These are phyloP conservation scores for Acanthococcus lagerstroemiae DNA, from an alignment of 2,888 invertebrate species.

Conservation along the genomic window DNA sequence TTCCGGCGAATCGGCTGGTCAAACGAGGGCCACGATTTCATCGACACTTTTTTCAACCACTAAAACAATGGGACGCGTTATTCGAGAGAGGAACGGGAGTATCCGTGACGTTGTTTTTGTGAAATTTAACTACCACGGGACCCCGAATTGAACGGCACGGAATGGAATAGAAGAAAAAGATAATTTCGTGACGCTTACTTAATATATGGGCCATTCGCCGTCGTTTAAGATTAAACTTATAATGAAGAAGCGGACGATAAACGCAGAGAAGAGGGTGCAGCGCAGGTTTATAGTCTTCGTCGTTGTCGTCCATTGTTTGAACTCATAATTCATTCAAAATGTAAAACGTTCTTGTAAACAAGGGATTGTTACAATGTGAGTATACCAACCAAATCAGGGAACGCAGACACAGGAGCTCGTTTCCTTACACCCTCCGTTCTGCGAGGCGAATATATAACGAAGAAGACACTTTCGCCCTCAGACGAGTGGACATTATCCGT, in stretches of 20 bases:
- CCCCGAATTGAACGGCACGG: conserved; percentile 2
- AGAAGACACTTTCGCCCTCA: conserved; percentile 17
- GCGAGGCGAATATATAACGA: conserved; percentile 8
- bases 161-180: conserved; percentile 30
- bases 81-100: neutral
- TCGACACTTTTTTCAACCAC: neutral
- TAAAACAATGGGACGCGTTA: neutral
- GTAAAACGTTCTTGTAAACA: conserved; percentile 29
- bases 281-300: conserved; percentile 30
- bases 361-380: conserved; percentile 29
- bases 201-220: conserved; percentile 30
- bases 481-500: conserved; percentile 20
- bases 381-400: conserved; percentile 23
- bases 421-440: conserved; percentile 16
- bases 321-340: conserved; percentile 30
- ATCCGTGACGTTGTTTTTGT: conserved; percentile 17
- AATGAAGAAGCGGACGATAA: conserved; percentile 28
- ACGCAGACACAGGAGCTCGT: conserved; percentile 27
- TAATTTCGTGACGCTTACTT: conserved; percentile 29
- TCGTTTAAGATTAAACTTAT: conserved; percentile 30
- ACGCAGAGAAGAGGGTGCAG: conserved; percentile 15
- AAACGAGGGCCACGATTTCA: too few relatives aligned
- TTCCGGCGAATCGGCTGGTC: too few relatives aligned
- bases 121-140: conserved; percentile 25
- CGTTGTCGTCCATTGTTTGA: conserved; percentile 29